Base-by-base conservation (phyloP, 2,888 invertebrate genomes). In the Tipula lateralis region DNA sequence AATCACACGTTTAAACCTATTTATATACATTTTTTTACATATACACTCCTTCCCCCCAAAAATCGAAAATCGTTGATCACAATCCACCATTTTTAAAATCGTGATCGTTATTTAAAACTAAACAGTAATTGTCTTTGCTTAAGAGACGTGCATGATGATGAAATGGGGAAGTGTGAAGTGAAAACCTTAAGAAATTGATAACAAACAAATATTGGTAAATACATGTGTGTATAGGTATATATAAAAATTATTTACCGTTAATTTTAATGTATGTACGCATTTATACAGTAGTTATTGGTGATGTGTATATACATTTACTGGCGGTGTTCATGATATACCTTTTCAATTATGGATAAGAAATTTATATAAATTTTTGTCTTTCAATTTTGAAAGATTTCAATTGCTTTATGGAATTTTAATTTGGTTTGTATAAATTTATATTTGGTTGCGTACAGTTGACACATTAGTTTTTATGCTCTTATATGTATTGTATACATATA, bases 161-260 rank as follows among this genome's bases (percentile, higher is more conserved):
- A 24, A 66, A 66, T 66, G 66, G 66, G 66, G 66, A 66, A 66
- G 66, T 66, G 66, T 66, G 66, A 66, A 66, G 66, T 66, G 66
- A 66, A 66, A 66, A 66, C 66, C 66, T 66, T 66, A 66, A 66
- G 66, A 66, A 66, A 66, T 66, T 66, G 66, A 66, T 66, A 66
- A 66, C 66, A 66, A 50, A 50, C 44, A 44, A 44, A 44, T 32
- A 32, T 44, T 16, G 12, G 12, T 44, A 13, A n/a, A 13, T 39
- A 39, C 13, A 3, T 44, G 7, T 16, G 1, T 7, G 16, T 44
- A 44, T 44, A 44, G 44, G 44, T 44, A 50, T 13, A 24, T 50
- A 24, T 24, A 66, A 19, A 66, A 66, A 66, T 66, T 66, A 66
- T 66, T 66, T 66, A 66, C 66, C 66, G 66, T 66, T 66, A 66